phyloP scores from a whole-genome alignment of 1,140 invertebrate genomes.

The honey bee (Apis mellifera) region Amel_HAv3.1 CM009939.2:3203001-3203500 shows the following conservation, averaged over 20 bases:
- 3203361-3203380: constrained; percentile 26
- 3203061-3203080: constrained; percentile 61
- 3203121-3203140: constrained; percentile 75
- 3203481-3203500: not conserved
- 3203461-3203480: not conserved
- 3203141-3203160: constrained; percentile 44
- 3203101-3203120: constrained; percentile 66
- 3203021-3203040: constrained; percentile 71
- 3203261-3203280: constrained; percentile 42
- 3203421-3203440: not conserved
- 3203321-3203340: constrained; percentile 2
- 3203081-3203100: constrained; percentile 61
- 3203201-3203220: constrained; percentile 33
- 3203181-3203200: constrained; percentile 55
- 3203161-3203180: constrained; percentile 20
- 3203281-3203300: constrained; percentile 46
- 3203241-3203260: constrained; percentile 58
- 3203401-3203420: not conserved
- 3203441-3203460: not conserved
- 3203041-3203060: constrained; percentile 72
- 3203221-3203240: constrained; percentile 8
- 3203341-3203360: constrained; percentile 7
- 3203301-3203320: constrained; percentile 56
- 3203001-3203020: not conserved
- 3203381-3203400: constrained; percentile 24